A percentile compares a stretch with the other conserved stretches of the same genome.
phyloP scores from a whole-genome alignment of 2,797 vertebrate genomes.

The Syngnathus rostellatus region DNA sequence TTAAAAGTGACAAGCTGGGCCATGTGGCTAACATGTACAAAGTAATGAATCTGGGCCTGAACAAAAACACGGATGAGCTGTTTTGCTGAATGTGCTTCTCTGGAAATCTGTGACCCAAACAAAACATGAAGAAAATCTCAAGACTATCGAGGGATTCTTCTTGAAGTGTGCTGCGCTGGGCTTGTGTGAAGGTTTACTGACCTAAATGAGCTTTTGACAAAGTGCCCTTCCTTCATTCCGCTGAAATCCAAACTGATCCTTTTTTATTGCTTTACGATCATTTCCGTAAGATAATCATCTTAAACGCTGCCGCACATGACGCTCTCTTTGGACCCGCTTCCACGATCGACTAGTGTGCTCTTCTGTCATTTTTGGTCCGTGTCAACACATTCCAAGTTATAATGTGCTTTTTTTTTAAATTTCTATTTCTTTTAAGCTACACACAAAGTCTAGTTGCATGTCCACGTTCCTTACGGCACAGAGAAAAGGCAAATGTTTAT shows the following conservation, averaged over 20 bases:
- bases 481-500: conserved; percentile 22
- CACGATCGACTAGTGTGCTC: neutral
- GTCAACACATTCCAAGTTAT: conserved; percentile 15
- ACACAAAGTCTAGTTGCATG: neutral
- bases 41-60: neutral
- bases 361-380: conserved; percentile 25
- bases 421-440: neutral
- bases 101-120: neutral
- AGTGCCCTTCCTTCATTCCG: neutral
- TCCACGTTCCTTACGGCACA: conserved; percentile 13
- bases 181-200: neutral
- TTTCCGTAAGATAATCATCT: neutral
- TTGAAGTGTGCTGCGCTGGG: neutral
- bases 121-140: neutral
- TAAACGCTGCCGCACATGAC: neutral
- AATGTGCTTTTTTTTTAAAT: conserved; percentile 8
- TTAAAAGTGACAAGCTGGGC: neutral
- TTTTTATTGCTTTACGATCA: conserved; percentile 2
- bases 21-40: neutral
- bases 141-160: neutral
- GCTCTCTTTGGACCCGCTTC: conserved; percentile 11
- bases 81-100: neutral
- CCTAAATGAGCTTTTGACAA: neutral
- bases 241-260: neutral
- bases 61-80: neutral